Evolutionary conservation across 2,888 invertebrate species (phyloP).

Genomic region (Atethmia centrago): DNA sequence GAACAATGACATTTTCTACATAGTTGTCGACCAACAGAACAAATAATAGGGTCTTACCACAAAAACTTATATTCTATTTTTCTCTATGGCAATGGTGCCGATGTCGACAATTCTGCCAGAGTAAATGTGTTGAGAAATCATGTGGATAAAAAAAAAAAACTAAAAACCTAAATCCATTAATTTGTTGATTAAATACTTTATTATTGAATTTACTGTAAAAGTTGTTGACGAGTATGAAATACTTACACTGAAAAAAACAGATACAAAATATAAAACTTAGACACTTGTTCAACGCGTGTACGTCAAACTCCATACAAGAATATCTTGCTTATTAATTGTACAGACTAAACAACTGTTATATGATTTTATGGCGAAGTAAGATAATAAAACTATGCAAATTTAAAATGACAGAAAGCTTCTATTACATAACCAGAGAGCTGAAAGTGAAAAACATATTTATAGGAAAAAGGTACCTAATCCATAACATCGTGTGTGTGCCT

Average conservation of each 20-base stretch:
- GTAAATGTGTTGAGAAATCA: no score
- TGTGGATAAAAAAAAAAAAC: no score
- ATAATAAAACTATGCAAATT: background rate
- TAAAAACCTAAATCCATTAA: no score
- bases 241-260: no score
- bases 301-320: background rate
- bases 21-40: background rate
- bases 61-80: no score
- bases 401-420: background rate
- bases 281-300: background rate
- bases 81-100: no score
- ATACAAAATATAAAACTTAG: no score
- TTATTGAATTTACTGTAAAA: no score
- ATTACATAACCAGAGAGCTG: background rate
- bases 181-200: no score
- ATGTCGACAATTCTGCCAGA: no score
- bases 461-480: background rate
- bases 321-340: background rate
- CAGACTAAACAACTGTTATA: background rate
- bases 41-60: background rate
- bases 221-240: no score
- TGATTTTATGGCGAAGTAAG: background rate
- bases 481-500: background rate
- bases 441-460: background rate
- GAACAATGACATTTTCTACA: background rate